phyloP scores from a whole-genome alignment of 1,140 invertebrate genomes.

The Parapsyche elsis region DNA sequence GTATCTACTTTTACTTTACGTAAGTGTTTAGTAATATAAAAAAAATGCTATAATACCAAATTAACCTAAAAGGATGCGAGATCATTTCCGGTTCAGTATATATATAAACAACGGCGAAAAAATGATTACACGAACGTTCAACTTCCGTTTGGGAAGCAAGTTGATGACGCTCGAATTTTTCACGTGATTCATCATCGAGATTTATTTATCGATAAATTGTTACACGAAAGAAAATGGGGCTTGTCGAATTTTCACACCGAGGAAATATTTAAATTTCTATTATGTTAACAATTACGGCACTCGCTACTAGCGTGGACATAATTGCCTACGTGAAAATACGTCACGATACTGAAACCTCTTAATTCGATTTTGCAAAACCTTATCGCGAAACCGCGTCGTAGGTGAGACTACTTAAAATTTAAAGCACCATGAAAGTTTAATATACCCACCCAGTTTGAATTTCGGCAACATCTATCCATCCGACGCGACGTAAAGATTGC shows the following conservation, averaged over 20 bases:
- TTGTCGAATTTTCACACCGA: too few relatives aligned
- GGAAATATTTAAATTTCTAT: neutral
- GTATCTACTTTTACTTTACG: too few relatives aligned
- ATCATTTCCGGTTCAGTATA: slow-evolving; percentile 21
- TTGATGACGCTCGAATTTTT: neutral
- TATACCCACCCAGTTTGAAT: too few relatives aligned
- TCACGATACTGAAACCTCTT: neutral
- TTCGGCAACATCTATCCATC: too few relatives aligned
- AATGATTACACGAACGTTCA: neutral
- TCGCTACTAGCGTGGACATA: neutral
- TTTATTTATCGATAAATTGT: too few relatives aligned
- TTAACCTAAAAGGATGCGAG: neutral
- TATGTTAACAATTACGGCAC: neutral
- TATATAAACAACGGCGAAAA: slow-evolving; percentile 13
- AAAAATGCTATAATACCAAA: too few relatives aligned
- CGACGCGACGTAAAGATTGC: too few relatives aligned
- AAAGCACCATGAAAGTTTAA: too few relatives aligned
- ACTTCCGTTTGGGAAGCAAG: neutral
- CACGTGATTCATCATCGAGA: too few relatives aligned
- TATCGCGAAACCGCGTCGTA: neutral
- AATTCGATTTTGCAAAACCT: neutral
- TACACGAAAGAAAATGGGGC: too few relatives aligned
- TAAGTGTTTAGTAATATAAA: too few relatives aligned
- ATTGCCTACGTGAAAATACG: neutral
- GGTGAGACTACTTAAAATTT: too few relatives aligned